Conservation (phyloP, 2,888 invertebrate genomes). For the Baccha elongata region DNA sequence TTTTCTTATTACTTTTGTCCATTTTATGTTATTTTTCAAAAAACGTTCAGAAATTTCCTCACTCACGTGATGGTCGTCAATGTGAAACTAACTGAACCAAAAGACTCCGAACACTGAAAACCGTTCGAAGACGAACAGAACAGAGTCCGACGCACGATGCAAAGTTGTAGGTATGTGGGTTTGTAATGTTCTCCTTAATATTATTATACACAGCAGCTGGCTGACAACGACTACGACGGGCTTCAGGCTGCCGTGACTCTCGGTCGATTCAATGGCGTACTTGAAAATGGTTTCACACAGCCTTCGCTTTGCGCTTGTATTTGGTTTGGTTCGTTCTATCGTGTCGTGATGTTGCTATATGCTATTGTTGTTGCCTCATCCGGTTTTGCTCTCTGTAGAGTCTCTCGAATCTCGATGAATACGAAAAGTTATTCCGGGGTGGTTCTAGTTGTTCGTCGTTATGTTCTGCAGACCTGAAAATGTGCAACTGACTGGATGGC, state of each 20-base stretch:
- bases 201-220: constrained; percentile 39
- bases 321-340: constrained; percentile 41
- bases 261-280: constrained; percentile 71
- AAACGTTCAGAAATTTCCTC: constrained; percentile 37
- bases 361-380: constrained; percentile 69
- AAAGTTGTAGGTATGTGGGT: constrained; percentile 58
- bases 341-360: constrained; percentile 12
- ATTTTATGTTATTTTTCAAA: constrained; percentile 17
- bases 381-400: constrained; percentile 71
- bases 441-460: constrained; percentile 60
- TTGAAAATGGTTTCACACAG: constrained; percentile 72
- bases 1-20: constrained; percentile 67
- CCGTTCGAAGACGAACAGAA: constrained; percentile 49
- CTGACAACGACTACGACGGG: constrained; percentile 54
- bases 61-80: constrained; percentile 38
- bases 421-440: constrained; percentile 61
- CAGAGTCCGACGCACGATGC: constrained; percentile 40
- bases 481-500: constrained; percentile 65
- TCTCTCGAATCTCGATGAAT: constrained; percentile 51
- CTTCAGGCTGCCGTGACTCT: constrained; percentile 73
- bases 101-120: constrained; percentile 65
- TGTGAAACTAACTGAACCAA: constrained; percentile 64
- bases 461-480: constrained; percentile 62
- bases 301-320: constrained; percentile 67
- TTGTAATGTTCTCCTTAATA: constrained; percentile 59